These are phyloP conservation scores for Stegostoma tigrinum DNA, from an alignment of 2,113 vertebrate genomes.

Conservation along the genomic window DNA sequence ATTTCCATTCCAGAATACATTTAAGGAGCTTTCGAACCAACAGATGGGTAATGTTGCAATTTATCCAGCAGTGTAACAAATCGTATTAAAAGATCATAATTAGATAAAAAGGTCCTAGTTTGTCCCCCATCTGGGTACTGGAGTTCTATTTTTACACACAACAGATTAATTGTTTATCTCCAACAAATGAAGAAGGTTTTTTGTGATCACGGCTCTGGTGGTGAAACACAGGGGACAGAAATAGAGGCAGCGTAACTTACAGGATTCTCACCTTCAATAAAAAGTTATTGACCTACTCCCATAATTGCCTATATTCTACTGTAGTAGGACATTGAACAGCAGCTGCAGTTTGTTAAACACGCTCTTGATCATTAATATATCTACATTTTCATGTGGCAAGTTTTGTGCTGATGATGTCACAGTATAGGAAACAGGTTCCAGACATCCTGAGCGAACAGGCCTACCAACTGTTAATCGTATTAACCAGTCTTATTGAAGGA, in stretches of 20 bases:
- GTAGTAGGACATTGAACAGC: background rate
- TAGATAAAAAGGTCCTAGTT: background rate
- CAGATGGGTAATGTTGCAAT: background rate
- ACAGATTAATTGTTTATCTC: background rate
- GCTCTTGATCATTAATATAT: background rate
- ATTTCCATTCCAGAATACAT: background rate
- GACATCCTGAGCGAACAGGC: background rate
- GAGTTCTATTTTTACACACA: background rate
- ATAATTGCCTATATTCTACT: background rate
- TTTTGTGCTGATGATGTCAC: background rate
- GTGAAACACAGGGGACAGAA: background rate
- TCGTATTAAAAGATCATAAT: background rate
- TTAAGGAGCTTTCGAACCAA: background rate
- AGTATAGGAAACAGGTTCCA: background rate
- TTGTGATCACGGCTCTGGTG: background rate
- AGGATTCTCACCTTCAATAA: background rate
- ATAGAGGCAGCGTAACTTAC: background rate
- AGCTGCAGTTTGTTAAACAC: background rate
- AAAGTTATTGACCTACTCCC: background rate
- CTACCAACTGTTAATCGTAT: background rate
- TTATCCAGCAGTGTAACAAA: background rate
- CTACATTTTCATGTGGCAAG: background rate
- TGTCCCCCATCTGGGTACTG: background rate
- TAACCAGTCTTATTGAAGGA: background rate
- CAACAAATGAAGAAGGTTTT: background rate